Conservation (phyloP, 2,113 vertebrate species). For the Lota lota region DNA sequence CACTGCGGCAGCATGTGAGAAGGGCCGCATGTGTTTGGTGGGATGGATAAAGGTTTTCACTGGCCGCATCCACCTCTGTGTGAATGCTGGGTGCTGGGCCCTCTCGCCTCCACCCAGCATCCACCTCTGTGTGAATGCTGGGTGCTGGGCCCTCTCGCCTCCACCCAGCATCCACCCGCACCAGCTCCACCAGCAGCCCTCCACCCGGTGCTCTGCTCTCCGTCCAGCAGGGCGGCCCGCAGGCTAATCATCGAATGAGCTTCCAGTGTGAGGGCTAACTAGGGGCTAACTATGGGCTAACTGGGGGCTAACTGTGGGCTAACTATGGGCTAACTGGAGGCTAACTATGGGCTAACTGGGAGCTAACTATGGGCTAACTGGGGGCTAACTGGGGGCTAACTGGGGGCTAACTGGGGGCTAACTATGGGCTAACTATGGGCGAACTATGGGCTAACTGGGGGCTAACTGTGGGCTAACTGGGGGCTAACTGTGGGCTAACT, state of each 20-base stretch:
- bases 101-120: conserved; percentile 6
- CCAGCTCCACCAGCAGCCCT: conserved; percentile 21
- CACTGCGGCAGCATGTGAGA: conserved; percentile 16
- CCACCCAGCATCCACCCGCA: conserved; percentile 8
- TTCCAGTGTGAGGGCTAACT: conserved; percentile 53
- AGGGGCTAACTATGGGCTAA: too few relatives aligned
- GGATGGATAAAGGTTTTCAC: conserved; percentile 49
- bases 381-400: too few relatives aligned
- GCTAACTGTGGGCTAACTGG: too few relatives aligned
- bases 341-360: too few relatives aligned
- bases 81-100: conserved; percentile 13
- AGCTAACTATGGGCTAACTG: too few relatives aligned
- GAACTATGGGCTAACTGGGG: too few relatives aligned
- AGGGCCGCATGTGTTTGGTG: conserved; percentile 41
- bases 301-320: too few relatives aligned
- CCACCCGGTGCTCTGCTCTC: background rate
- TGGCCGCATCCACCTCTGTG: conserved; percentile 37
- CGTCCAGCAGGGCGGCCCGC: too few relatives aligned
- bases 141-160: background rate
- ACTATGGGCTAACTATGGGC: too few relatives aligned
- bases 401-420: too few relatives aligned
- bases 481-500: too few relatives aligned
- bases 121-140: conserved; percentile 39
- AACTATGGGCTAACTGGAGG: too few relatives aligned
- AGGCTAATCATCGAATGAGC: conserved; percentile 47